A percentile compares a stretch with the other conserved stretches of the same genome.
These are phyloP conservation scores for Chaetoderma sp. DNA, from an alignment of 2,888 invertebrate genomes.

Conservation along the genomic window DNA sequence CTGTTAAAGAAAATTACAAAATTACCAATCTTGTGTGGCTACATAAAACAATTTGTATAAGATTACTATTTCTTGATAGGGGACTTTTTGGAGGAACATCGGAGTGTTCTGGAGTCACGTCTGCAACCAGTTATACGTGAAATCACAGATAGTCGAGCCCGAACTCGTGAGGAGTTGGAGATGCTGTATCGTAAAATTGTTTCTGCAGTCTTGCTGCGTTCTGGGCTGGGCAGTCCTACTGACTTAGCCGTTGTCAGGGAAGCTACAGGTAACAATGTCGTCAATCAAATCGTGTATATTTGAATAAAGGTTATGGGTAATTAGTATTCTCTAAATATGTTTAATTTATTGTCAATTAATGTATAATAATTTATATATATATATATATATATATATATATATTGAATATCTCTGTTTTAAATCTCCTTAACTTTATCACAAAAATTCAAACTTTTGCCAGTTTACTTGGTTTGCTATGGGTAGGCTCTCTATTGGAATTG, in stretches of 20 bases:
- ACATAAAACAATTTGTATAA: no score
- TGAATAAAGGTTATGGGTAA: no score
- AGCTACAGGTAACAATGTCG: conserved; percentile 60
- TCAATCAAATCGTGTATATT: background rate
- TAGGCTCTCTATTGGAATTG: no score
- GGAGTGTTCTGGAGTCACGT: conserved; percentile 67
- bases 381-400: background rate
- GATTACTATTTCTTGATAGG: conserved; percentile 46
- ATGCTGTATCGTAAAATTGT: conserved; percentile 69
- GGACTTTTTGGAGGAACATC: conserved; percentile 69
- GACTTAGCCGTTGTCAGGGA: conserved; percentile 69
- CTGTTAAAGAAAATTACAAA: no score
- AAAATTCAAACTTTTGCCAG: no score
- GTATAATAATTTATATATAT: background rate
- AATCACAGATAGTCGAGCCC: conserved; percentile 68
- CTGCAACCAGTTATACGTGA: conserved; percentile 69
- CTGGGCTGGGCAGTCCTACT: conserved; percentile 69
- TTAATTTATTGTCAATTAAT: background rate
- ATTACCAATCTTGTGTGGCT: no score
- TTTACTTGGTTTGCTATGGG: no score
- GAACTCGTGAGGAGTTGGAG: conserved; percentile 68
- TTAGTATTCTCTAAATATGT: background rate
- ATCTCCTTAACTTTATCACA: no score
- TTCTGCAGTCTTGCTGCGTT: conserved; percentile 68
- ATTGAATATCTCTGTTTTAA: background rate